Conservation (phyloP, 2,113 vertebrate genomes). For the Spheniscus mendiculus region DNA sequence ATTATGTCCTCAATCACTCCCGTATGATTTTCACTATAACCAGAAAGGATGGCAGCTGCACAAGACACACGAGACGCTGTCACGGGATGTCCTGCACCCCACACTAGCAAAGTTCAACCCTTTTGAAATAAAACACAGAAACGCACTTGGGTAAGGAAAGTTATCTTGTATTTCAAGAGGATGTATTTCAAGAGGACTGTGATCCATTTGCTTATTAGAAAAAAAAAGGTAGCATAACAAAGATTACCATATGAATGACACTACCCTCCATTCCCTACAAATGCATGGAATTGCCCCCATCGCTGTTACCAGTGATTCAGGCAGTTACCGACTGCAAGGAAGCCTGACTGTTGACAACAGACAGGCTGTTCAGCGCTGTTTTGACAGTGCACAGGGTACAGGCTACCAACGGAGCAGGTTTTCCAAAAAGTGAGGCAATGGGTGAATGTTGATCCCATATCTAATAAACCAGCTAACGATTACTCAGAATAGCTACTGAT, state of each 20-base stretch:
- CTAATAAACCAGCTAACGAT: background rate
- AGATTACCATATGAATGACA: background rate
- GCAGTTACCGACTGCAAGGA: background rate
- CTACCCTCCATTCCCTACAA: background rate
- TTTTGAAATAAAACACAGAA: conserved; percentile 1
- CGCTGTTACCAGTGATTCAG: background rate
- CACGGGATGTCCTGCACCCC: background rate
- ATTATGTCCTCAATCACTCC: conserved; percentile 14
- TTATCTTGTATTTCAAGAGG: background rate
- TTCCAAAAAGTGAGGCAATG: background rate
- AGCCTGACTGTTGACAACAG: background rate
- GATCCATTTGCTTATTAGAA: background rate
- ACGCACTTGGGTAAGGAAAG: background rate
- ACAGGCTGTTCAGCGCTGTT: background rate
- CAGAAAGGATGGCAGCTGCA: background rate
- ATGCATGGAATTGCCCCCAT: background rate
- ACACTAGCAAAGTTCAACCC: background rate
- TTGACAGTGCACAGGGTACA: no score
- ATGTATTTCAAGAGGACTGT: background rate
- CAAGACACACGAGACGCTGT: background rate
- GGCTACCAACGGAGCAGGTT: background rate
- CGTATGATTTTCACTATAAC: background rate
- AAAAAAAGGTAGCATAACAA: background rate
- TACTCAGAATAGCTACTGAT: background rate
- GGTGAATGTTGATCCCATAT: background rate